Conservation (phyloP, 2,888 invertebrate genomes). For the Camptogramma bilineatum region DNA sequence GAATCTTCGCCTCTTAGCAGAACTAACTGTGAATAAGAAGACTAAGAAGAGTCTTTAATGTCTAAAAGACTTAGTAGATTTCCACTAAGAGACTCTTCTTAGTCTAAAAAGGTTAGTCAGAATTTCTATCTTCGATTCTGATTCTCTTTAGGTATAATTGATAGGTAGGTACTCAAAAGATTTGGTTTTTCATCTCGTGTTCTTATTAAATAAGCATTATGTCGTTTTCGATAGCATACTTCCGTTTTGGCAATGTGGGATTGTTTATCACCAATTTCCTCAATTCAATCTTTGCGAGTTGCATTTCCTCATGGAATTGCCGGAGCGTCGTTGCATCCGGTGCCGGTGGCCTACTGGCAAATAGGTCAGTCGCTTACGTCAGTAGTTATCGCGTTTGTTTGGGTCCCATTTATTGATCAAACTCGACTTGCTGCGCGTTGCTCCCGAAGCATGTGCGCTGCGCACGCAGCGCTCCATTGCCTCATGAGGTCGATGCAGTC, state of each 20-base stretch:
- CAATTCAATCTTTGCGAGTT: slow-evolving; percentile 28
- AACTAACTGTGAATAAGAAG: too few species aligned
- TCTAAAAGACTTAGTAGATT: too few species aligned
- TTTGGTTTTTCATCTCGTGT: too few species aligned
- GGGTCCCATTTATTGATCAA: slow-evolving; percentile 80
- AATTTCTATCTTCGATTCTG: too few species aligned
- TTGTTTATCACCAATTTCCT: slow-evolving; percentile 13
- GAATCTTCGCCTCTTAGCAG: too few species aligned
- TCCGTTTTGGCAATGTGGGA: slow-evolving; percentile 2
- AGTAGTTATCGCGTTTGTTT: slow-evolving; percentile 71
- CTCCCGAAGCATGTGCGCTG: slow-evolving; percentile 65
- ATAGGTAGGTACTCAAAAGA: too few species aligned
- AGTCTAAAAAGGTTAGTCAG: too few species aligned
- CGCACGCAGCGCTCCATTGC: slow-evolving; percentile 66
- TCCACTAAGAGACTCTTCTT: too few species aligned
- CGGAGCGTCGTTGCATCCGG: slow-evolving; percentile 38
- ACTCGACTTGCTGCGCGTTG: slow-evolving; percentile 38
- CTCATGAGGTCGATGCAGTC: slow-evolving; percentile 53
- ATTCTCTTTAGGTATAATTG: too few species aligned
- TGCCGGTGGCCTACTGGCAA: slow-evolving; percentile 52
- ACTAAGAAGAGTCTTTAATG: too few species aligned
- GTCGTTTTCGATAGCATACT: background rate
- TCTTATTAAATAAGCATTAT: too few species aligned
- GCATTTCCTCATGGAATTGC: slow-evolving; percentile 28
- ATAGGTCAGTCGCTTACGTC: slow-evolving; percentile 79